Evolutionary conservation across 2,888 invertebrate genomes (phyloP), one percentile per base, ranked within the genome.

Genomic region (Troides aeacus): DNA sequence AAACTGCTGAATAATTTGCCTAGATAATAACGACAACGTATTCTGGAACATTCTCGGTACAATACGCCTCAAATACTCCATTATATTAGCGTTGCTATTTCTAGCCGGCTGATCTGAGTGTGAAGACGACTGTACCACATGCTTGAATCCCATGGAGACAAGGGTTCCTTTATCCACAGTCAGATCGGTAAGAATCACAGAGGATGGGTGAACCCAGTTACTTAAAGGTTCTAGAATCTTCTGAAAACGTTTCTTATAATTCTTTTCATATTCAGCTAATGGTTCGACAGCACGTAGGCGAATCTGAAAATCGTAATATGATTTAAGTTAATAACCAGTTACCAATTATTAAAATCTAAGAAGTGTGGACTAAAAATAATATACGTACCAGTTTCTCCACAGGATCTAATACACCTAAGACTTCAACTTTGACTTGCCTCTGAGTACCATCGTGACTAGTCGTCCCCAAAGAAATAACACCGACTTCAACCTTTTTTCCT

Each of bases 11-110:
- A 98, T 97, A 83, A 97, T 96, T 86, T 96, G 96, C 62, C 97
- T 93, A 2, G 96, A 97, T 0, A 98, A 88, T 74, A 97, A 84
- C 15, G 97, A 97, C 10, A 97, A 86, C 0, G 97, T 97, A 76
- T 97, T 97, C 90, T 97, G 96, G 89, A 97, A 98, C 97, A 97
- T 97, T 78, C 97, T 94, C 0, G 98, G 97, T 3, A 97, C 97
- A 67, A 97, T 96, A 73, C 96, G 94, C 46, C 97, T 92, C 73
- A 98, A 86, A 81, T 97, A 98, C 79, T 97, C 97, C 97, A 98
- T 97, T 10, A 97, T 96, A 68, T 95, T 95, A 0, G 94, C 94
- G 78, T 96, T 96, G 65, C 94, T 94, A 74, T 94, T 93, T 74
- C 93, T 92, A 1, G 91, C 81, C 0, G 93, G 84, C 68, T 90